phyloP scores from a whole-genome alignment of 1,140 invertebrate genomes.

The Apis florea region DNA sequence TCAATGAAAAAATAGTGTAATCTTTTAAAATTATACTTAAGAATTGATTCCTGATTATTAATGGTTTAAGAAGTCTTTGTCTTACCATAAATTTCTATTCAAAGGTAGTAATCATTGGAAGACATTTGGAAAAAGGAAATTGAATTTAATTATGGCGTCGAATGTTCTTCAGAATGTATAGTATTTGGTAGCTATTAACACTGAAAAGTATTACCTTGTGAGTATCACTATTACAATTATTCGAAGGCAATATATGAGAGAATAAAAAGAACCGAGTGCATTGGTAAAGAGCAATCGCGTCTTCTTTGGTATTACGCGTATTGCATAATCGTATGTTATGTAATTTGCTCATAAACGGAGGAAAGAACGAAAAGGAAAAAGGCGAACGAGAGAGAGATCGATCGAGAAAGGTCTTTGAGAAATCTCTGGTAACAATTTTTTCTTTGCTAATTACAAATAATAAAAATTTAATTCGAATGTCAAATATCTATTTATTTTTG shows the following conservation, averaged over 20 bases:
- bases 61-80: background rate
- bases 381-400: background rate
- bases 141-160: background rate
- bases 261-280: background rate
- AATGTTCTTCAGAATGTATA: background rate
- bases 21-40: background rate
- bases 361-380: constrained; percentile 6
- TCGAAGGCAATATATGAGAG: background rate
- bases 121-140: background rate
- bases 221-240: background rate
- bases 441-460: background rate
- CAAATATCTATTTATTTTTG: background rate
- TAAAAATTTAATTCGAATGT: background rate
- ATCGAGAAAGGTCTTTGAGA: background rate
- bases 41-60: background rate
- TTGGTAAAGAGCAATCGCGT: constrained; percentile 29
- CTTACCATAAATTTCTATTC: background rate
- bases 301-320: constrained; percentile 28
- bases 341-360: constrained; percentile 37
- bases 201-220: background rate
- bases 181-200: background rate
- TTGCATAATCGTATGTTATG: constrained; percentile 38
- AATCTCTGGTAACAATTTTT: background rate
- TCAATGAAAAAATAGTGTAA: background rate
- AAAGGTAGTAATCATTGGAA: background rate